Evolutionary conservation across 2,888 invertebrate species (phyloP), one percentile per base, ranked within the genome.

Genomic region (Acheta domesticus): DNA sequence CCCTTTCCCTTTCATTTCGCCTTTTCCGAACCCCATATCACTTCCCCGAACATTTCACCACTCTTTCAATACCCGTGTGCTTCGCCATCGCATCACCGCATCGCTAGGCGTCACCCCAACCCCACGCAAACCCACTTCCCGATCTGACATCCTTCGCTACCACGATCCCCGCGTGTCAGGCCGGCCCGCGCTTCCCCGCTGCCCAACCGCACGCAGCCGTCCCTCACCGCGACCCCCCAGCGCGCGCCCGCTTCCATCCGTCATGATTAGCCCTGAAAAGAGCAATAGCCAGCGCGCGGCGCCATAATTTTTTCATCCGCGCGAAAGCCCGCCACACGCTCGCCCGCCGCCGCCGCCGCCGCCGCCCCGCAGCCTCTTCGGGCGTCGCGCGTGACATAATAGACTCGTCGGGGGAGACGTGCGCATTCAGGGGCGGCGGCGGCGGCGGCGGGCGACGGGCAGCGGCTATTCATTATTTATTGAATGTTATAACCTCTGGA

Each of bases 221-320:
- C 62, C 62, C 62, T 62, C 62, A 16, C 14, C 19, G 14, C 62
- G 62, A 62, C 62, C 16, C 14, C 62, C 62, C 16, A 11, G 3
- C 14, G 62, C 62, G 3, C 62, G 14, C 36, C 36, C 36, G 62
- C 62, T 62, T 62, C 62, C 62, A 62, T 62, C 62, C 62, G 62
- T 62, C 62, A 62, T n/a, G 62, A 62, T 62, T 62, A 62, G 62
- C 62, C 62, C 62, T 62, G 62, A 62, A 62, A 62, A 62, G 62
- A 14, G 62, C 62, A 12, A 62, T 62, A 62, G 62, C 62, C 11
- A n/a, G n/a, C 14, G 62, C 62, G 62, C 62, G 62, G 62, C 62
- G 62, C 62, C 62, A 62, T 62, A 62, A 62, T 62, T 62, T 62
- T 62, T 62, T 62, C 62, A 62, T 62, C 62, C 62, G 62, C 62